Evolutionary conservation across 1,140 invertebrate species (phyloP).

Genomic region (Anagrus nilaparvatae): DNA sequence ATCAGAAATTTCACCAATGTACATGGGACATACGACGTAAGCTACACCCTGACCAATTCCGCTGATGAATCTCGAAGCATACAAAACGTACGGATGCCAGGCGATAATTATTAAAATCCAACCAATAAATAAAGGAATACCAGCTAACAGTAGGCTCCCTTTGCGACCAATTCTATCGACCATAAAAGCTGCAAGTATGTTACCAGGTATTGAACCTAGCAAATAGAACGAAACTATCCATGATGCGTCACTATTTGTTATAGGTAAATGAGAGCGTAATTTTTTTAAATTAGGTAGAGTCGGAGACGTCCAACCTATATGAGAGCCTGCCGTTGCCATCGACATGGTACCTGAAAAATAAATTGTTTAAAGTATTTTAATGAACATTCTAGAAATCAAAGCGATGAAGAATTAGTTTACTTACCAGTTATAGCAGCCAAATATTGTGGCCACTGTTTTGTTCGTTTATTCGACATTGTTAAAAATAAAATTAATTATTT

Average conservation of each 20-base stretch:
- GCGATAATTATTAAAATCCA: slow-evolving; percentile 41
- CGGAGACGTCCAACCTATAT: slow-evolving; percentile 46
- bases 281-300: slow-evolving; percentile 38
- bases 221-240: slow-evolving; percentile 46
- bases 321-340: slow-evolving; percentile 32
- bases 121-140: slow-evolving; percentile 41
- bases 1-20: slow-evolving; percentile 61
- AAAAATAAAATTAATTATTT: too few species aligned
- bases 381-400: background rate
- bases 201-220: slow-evolving; percentile 42
- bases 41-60: slow-evolving; percentile 42
- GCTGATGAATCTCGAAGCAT: slow-evolving; percentile 43
- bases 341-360: slow-evolving; percentile 31
- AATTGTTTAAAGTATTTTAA: slow-evolving; percentile 3
- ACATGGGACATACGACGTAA: slow-evolving; percentile 50
- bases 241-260: slow-evolving; percentile 39
- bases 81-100: slow-evolving; percentile 30
- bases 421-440: slow-evolving; percentile 35
- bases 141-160: slow-evolving; percentile 33
- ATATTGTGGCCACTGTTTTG: slow-evolving; percentile 33
- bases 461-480: too few species aligned
- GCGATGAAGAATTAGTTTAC: too few species aligned
- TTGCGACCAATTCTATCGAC: slow-evolving; percentile 50
- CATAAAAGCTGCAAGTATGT: slow-evolving; percentile 40
- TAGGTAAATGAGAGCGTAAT: slow-evolving; percentile 26